A percentile compares a stretch with the other conserved stretches of the same genome.
Evolutionary conservation across 2,888 invertebrate species (phyloP).

Genomic region (Macrophya annulata): DNA sequence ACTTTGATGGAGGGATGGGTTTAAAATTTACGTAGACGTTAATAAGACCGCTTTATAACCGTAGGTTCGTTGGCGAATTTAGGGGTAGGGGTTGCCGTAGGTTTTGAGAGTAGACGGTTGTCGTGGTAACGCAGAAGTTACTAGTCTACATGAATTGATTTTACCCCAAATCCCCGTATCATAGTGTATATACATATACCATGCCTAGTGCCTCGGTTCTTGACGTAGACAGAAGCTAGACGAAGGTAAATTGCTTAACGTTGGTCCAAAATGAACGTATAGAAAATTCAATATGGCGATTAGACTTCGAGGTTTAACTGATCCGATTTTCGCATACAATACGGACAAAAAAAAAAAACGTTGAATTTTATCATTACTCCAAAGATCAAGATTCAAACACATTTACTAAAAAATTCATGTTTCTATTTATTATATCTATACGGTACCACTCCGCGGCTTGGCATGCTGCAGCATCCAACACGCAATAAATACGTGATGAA

Average conservation of each 20-base stretch:
- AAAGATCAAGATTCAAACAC: not conserved
- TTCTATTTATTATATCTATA: not conserved
- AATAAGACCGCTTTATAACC: not conserved
- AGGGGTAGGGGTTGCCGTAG: not conserved
- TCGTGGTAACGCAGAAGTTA: slow-evolving; percentile 49
- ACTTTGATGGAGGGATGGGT: not conserved
- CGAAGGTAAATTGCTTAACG: not conserved
- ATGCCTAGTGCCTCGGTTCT: not conserved
- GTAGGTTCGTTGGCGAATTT: too few relatives aligned
- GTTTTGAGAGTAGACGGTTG: slow-evolving; percentile 22
- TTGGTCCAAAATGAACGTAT: not conserved
- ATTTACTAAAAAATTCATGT: not conserved
- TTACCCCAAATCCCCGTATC: slow-evolving; percentile 27
- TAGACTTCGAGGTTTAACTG: not conserved
- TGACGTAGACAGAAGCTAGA: slow-evolving; percentile 23
- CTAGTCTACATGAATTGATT: slow-evolving; percentile 51
- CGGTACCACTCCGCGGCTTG: too few relatives aligned
- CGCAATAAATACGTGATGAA: not conserved
- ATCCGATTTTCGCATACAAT: not conserved
- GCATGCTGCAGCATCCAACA: not conserved
- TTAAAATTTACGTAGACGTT: not conserved
- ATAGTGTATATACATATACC: not conserved
- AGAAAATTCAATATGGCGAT: not conserved
- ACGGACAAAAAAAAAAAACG: too few relatives aligned
- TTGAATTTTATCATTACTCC: not conserved